phyloP scores from a whole-genome alignment of 2,113 vertebrate genomes.

The Microcebus griseorufus region DNA sequence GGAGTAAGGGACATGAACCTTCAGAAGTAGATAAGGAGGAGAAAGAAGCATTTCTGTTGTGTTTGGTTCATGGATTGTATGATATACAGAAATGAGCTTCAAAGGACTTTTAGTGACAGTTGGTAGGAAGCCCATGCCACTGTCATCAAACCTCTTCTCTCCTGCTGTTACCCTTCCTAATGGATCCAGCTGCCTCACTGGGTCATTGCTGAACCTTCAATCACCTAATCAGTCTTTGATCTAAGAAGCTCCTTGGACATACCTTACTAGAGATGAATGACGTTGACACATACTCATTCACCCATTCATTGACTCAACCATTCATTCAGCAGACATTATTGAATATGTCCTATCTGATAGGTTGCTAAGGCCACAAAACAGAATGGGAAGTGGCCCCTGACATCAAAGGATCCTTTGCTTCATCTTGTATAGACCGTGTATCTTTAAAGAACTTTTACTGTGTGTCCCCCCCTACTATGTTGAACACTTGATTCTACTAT shows the following conservation, averaged over 20 bases:
- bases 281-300: background rate
- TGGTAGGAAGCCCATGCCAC: background rate
- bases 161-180: too few species aligned
- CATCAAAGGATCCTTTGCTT: background rate
- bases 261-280: background rate
- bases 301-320: background rate
- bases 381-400: background rate
- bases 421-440: background rate
- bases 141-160: background rate
- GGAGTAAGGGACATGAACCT: background rate
- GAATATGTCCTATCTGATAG: background rate
- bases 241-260: background rate
- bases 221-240: background rate
- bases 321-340: background rate
- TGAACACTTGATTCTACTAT: background rate
- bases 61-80: background rate
- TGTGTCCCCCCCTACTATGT: background rate
- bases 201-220: background rate
- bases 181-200: background rate
- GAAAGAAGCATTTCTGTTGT: background rate
- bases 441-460: background rate
- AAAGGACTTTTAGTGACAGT: background rate
- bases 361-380: background rate
- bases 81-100: background rate
- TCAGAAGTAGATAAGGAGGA: background rate